A percentile compares a stretch with the other conserved stretches of the same genome.
Evolutionary conservation across 2,113 vertebrate species (phyloP).

Genomic region (Myxocyprinus asiaticus): DNA sequence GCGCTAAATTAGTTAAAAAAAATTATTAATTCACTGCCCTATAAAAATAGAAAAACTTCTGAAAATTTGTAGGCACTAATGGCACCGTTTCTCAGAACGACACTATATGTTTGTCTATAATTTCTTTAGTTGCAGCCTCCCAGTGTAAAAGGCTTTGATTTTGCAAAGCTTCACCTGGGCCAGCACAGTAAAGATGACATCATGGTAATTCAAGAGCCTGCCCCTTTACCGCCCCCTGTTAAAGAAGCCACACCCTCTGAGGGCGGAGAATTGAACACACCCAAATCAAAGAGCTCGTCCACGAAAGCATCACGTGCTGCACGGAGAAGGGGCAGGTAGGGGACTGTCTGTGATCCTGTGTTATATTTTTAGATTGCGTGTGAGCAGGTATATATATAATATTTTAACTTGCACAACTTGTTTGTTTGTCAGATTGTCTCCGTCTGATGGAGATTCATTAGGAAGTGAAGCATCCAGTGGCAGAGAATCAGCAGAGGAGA

Average conservation of each 20-base stretch:
- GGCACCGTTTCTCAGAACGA: too few relatives aligned
- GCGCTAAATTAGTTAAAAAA: too few relatives aligned
- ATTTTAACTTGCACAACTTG: neutral
- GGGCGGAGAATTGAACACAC: slow-evolving; percentile 88
- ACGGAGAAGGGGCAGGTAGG: slow-evolving; percentile 86
- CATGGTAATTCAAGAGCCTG: slow-evolving; percentile 91
- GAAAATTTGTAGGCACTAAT: too few relatives aligned
- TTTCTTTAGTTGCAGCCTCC: slow-evolving; percentile 88
- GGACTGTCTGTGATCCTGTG: slow-evolving; percentile 26
- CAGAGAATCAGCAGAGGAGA: slow-evolving; percentile 86
- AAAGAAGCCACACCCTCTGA: slow-evolving; percentile 92
- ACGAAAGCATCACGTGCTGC: slow-evolving; percentile 79
- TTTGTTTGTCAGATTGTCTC: slow-evolving; percentile 80
- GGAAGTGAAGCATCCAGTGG: slow-evolving; percentile 91
- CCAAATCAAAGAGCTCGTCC: slow-evolving; percentile 85
- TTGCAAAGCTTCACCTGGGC: slow-evolving; percentile 95
- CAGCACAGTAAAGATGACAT: slow-evolving; percentile 96
- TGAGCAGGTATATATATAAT: neutral
- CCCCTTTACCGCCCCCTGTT: slow-evolving; percentile 78
- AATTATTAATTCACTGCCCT: too few relatives aligned
- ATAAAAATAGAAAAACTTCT: too few relatives aligned
- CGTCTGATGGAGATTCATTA: slow-evolving; percentile 90
- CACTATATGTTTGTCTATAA: slow-evolving; percentile 18
- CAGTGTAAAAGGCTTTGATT: slow-evolving; percentile 97
- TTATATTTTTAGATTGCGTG: neutral